Conservation (phyloP, 2,888 invertebrate species). For the Orthosia gothica region DNA sequence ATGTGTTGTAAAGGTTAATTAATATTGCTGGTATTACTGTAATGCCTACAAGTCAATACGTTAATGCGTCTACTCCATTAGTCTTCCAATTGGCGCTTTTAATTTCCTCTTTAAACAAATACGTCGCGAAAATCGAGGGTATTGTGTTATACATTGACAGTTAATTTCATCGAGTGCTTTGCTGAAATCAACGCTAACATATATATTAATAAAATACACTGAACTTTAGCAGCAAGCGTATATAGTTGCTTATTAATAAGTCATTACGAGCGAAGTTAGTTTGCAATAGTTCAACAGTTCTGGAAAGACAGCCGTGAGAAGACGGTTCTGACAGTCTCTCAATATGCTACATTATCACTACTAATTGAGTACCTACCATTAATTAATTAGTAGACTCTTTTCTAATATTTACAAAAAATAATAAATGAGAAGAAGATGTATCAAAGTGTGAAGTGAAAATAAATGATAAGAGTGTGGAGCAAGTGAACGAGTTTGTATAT, state of each 20-base stretch:
- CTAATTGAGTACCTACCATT: slow-evolving; percentile 13
- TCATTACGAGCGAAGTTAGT: slow-evolving; percentile 26
- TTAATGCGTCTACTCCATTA: slow-evolving; percentile 69
- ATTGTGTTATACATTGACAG: slow-evolving; percentile 57
- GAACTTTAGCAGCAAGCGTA: slow-evolving; percentile 32
- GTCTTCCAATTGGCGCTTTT: slow-evolving; percentile 67
- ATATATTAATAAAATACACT: slow-evolving; percentile 35
- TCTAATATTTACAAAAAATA: slow-evolving; percentile 4
- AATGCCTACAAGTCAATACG: slow-evolving; percentile 50
- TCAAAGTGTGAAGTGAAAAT: too few relatives aligned
- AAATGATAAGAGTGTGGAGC: too few relatives aligned
- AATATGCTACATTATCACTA: slow-evolving; percentile 12
- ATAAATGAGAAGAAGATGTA: too few relatives aligned
- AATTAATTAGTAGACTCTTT: slow-evolving; percentile 14
- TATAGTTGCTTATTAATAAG: slow-evolving; percentile 26
- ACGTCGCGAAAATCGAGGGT: slow-evolving; percentile 54
- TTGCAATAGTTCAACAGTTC: slow-evolving; percentile 16
- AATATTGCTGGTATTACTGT: slow-evolving; percentile 25
- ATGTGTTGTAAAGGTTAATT: slow-evolving; percentile 11
- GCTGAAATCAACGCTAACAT: slow-evolving; percentile 60
- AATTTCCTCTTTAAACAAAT: slow-evolving; percentile 73
- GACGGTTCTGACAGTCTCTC: slow-evolving; percentile 1
- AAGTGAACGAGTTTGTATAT: too few relatives aligned
- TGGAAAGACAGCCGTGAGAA: slow-evolving; percentile 4
- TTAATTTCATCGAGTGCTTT: slow-evolving; percentile 74